Conservation (phyloP, 2,113 vertebrate species). For the Mesoclemmys tuberculata region DNA sequence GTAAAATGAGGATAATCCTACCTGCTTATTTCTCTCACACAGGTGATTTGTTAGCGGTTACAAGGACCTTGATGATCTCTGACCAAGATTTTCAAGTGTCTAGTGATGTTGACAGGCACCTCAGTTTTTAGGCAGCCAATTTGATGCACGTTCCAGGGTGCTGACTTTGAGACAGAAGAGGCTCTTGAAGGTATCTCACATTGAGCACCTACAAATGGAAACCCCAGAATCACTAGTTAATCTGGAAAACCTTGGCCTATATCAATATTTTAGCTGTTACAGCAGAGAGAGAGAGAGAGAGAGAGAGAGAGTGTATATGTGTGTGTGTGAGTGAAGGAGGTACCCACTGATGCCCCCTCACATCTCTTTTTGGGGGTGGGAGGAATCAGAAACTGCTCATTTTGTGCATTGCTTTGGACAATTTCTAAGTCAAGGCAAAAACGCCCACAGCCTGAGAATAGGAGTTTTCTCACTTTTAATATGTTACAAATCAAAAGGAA, state of each 20-base stretch:
- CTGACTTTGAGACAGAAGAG: background rate
- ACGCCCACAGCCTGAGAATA: background rate
- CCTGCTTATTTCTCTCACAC: too few relatives aligned
- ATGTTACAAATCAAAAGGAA: background rate
- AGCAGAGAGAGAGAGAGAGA: too few relatives aligned
- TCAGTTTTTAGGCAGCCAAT: background rate
- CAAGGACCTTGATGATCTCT: too few relatives aligned
- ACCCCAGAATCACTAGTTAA: too few relatives aligned
- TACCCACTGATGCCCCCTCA: background rate
- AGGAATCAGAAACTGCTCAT: background rate
- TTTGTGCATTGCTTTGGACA: background rate
- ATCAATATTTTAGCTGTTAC: accelerated
- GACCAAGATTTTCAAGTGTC: too few relatives aligned
- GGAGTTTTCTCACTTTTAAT: background rate
- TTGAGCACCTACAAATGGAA: too few relatives aligned
- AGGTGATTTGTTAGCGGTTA: too few relatives aligned
- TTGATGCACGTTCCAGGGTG: background rate
- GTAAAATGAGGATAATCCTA: too few relatives aligned
- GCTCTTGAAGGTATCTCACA: too few relatives aligned
- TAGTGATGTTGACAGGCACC: background rate
- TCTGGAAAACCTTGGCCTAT: too few relatives aligned
- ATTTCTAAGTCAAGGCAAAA: background rate
- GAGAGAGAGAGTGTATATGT: too few relatives aligned
- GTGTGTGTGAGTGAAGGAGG: background rate
- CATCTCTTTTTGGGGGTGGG: background rate